Conservation (phyloP, 1,140 invertebrate genomes). For the Metopolophium dirhodum region DNA sequence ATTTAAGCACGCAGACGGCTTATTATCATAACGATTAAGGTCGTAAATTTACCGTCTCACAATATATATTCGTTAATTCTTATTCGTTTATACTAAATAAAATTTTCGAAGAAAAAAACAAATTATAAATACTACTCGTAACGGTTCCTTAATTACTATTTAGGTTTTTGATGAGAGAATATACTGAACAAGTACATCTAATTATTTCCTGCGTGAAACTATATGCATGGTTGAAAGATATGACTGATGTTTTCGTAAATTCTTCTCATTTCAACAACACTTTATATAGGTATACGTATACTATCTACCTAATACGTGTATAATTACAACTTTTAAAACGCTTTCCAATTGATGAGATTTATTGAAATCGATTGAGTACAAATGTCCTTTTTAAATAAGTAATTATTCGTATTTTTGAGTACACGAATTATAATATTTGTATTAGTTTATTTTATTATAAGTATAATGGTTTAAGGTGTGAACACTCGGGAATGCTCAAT, state of each 20-base stretch:
- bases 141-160: conserved; percentile 10
- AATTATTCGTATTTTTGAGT: not conserved
- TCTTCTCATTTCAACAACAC: not conserved
- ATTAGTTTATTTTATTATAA: not conserved
- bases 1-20: not conserved
- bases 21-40: not conserved
- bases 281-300: not conserved
- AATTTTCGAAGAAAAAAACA: not conserved
- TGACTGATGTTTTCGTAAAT: conserved; percentile 1
- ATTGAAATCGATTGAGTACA: not conserved
- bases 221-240: not conserved
- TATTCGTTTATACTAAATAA: not conserved
- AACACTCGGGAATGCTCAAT: not conserved
- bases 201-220: conserved; percentile 22
- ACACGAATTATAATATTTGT: not conserved
- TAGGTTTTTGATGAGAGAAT: not conserved
- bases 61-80: not conserved
- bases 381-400: not conserved
- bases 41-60: not conserved
- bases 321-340: not conserved
- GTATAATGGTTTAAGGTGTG: not conserved
- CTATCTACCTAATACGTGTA: too few species aligned
- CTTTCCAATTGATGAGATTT: not conserved
- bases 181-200: not conserved
- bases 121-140: not conserved